phyloP scores from a whole-genome alignment of 2,888 invertebrate genomes.

The Stramonita haemastoma region DNA sequence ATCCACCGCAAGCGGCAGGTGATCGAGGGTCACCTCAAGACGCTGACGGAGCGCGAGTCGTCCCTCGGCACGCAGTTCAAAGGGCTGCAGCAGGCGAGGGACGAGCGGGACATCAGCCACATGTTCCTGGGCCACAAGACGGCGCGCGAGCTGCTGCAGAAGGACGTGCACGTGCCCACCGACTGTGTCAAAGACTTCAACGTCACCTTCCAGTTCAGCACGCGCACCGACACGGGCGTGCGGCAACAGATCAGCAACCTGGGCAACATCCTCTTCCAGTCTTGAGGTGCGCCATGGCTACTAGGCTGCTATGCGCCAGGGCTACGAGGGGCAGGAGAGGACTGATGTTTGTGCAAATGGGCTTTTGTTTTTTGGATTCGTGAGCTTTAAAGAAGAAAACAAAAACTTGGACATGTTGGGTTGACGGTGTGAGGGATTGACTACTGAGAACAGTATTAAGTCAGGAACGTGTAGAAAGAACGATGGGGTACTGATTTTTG shows the following conservation, averaged over 20 bases:
- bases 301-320: neutral
- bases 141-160: conserved; percentile 60
- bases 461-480: no score
- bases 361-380: no score
- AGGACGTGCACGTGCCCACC: conserved; percentile 62
- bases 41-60: conserved; percentile 59
- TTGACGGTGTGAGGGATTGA: no score
- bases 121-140: conserved; percentile 68
- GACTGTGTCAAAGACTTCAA: conserved; percentile 65
- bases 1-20: conserved; percentile 65
- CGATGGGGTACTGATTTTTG: no score
- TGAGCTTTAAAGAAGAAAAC: no score
- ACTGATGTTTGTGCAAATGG: neutral
- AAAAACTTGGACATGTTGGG: no score
- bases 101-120: conserved; percentile 64
- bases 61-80: conserved; percentile 55
- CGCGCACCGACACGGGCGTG: conserved; percentile 63
- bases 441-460: no score
- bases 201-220: conserved; percentile 68
- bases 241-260: conserved; percentile 62
- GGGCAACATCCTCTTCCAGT: conserved; percentile 63
- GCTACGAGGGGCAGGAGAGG: no score
- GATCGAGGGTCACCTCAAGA: conserved; percentile 63
- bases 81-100: conserved; percentile 60
- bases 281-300: conserved; percentile 20